Conservation (phyloP, 2,113 vertebrate species). For the Microtus ochrogaster region DNA sequence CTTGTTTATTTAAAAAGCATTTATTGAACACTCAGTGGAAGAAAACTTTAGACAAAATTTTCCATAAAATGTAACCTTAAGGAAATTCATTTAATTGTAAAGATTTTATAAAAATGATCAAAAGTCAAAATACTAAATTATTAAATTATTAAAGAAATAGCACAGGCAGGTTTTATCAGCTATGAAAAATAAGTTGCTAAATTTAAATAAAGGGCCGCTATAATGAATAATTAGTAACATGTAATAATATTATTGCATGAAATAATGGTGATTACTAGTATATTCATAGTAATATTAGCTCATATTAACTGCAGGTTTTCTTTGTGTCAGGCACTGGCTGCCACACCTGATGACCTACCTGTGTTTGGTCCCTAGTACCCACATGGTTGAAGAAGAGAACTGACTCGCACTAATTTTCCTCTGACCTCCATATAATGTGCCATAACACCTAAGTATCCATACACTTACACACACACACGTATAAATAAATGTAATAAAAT, state of each 20-base stretch:
- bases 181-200: constrained; percentile 39
- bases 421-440: not conserved
- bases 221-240: not conserved
- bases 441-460: no score
- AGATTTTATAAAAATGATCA: constrained; percentile 9
- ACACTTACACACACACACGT: no score
- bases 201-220: not conserved
- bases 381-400: not conserved
- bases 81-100: constrained; percentile 23
- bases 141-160: constrained; percentile 14
- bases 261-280: not conserved
- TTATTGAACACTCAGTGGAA: not conserved
- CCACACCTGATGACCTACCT: not conserved
- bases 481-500: not conserved
- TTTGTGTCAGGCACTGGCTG: not conserved
- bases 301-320: not conserved
- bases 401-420: no score
- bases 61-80: not conserved
- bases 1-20: constrained; percentile 49
- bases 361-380: not conserved
- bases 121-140: not conserved
- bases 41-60: constrained; percentile 17
- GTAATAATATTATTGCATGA: not conserved
- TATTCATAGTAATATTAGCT: not conserved
- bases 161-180: not conserved